Evolutionary conservation across 53 echinoderm and acorn worm species (phyloP), one percentile per base, ranked within the genome.

Genomic region (Stichopus horrens): DNA sequence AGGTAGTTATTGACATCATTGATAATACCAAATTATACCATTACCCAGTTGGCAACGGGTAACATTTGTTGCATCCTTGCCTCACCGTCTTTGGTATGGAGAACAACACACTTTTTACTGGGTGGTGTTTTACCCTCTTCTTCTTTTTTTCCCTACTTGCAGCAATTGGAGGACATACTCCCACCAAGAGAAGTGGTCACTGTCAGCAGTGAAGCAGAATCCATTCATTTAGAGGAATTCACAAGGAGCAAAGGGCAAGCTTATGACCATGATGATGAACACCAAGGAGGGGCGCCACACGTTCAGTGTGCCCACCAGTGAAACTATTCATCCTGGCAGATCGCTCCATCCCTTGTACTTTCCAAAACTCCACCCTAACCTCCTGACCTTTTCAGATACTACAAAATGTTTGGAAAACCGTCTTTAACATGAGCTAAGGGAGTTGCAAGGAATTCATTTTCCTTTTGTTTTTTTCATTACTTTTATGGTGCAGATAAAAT

Each of bases 241-340:
- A 23, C 90, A n/a, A 68, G 77, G 23, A 21, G 86, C 8, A 73
- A 92, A 55, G 82, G 82, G 23, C 71, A 89, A 73, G 19, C 76
- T 60, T 92, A 94, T 2, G 95, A 94, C 22, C 95, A 97, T 21
- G 97, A 97, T 55, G 97, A 97, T 58, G 94, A 95, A 10, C 86
- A 79, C 54, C 88, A 74, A 7, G 90, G 91, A 7, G 95, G 94
- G 4, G 98, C 92, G 14, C 96, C 91, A 14, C 93, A 93, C 11
- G 94, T 97, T n/a, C 98, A 97, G 55, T 97, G 98, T 52, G 95
- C 95, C 11, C 98, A 97, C 89, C 98, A 95, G 93, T 97, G 92
- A 95, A 79, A 71, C 71, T 71, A 0, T 5, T 71, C 71, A 71
- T 6, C 16, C n/a, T 7, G 71, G 71, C 71, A 63, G 16, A 16